phyloP scores from a whole-genome alignment of 2,888 invertebrate genomes.

The Formica aserva region DNA sequence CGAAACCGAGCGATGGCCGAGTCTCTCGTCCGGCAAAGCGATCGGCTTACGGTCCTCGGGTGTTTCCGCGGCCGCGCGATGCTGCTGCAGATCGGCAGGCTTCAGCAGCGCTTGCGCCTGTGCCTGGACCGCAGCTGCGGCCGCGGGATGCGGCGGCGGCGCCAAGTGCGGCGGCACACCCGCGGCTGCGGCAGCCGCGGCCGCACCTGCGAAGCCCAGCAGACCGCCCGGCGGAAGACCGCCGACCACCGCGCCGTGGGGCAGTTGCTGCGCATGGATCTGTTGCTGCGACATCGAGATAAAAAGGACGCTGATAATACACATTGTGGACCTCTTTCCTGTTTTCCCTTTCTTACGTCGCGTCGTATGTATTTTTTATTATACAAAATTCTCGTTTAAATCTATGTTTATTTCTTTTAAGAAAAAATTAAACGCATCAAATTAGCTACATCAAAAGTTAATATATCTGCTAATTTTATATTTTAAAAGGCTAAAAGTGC shows the following conservation, averaged over 20 bases:
- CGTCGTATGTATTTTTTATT: not conserved
- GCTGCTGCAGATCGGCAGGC: conserved; percentile 86
- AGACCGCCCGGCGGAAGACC: conserved; percentile 87
- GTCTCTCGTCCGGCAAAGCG: conserved; percentile 86
- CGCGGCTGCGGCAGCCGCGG: conserved; percentile 86
- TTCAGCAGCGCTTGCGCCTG: conserved; percentile 81
- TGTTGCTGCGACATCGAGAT: conserved; percentile 89
- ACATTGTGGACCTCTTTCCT: not conserved
- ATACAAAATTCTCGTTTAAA: not conserved
- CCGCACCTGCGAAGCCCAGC: conserved; percentile 87
- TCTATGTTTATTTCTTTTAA: too few relatives aligned
- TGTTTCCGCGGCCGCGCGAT: conserved; percentile 85
- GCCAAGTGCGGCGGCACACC: conserved; percentile 87
- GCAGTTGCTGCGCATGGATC: conserved; percentile 94
- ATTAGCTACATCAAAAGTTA: too few relatives aligned
- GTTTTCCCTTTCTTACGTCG: not conserved
- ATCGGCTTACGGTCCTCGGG: conserved; percentile 88
- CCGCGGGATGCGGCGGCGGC: conserved; percentile 87
- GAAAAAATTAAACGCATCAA: too few relatives aligned
- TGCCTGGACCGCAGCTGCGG: conserved; percentile 86
- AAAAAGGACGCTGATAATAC: not conserved
- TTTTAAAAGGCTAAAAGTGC: too few relatives aligned
- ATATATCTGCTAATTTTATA: too few relatives aligned
- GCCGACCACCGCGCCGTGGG: conserved; percentile 88
- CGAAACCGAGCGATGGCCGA: conserved; percentile 90